Conservation (phyloP, 2,797 vertebrate species). For the Coreius guichenoti region DNA sequence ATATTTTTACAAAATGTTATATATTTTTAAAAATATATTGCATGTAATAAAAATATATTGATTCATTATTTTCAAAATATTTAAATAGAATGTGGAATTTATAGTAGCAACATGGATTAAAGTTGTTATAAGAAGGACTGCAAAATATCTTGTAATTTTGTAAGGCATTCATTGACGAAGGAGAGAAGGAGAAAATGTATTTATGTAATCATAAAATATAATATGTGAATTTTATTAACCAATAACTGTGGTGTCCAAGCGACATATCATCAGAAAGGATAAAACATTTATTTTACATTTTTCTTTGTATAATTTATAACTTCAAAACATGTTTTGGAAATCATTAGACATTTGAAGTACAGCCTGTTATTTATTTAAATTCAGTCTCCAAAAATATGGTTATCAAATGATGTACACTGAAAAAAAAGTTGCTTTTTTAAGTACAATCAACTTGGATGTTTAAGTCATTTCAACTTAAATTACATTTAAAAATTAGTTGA, state of each 20-base stretch:
- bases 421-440: too few species aligned
- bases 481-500: too few species aligned
- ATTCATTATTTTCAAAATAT: background rate
- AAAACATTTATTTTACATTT: background rate
- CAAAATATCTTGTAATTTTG: background rate
- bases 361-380: background rate
- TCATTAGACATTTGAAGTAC: background rate
- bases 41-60: background rate
- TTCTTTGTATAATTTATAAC: background rate
- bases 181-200: background rate
- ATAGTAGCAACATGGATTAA: background rate
- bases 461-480: too few species aligned
- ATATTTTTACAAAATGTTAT: background rate
- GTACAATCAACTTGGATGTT: too few species aligned
- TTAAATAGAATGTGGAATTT: background rate
- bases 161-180: background rate
- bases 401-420: background rate
- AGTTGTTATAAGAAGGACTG: background rate
- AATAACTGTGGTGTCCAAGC: background rate
- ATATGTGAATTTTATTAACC: background rate
- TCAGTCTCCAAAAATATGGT: background rate
- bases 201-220: background rate
- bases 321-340: background rate
- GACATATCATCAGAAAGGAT: background rate
- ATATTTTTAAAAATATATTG: too few species aligned